A percentile compares a stretch with the other conserved stretches of the same genome.
Evolutionary conservation across 2,113 vertebrate genomes (phyloP).

Genomic region (Labeo catla): DNA sequence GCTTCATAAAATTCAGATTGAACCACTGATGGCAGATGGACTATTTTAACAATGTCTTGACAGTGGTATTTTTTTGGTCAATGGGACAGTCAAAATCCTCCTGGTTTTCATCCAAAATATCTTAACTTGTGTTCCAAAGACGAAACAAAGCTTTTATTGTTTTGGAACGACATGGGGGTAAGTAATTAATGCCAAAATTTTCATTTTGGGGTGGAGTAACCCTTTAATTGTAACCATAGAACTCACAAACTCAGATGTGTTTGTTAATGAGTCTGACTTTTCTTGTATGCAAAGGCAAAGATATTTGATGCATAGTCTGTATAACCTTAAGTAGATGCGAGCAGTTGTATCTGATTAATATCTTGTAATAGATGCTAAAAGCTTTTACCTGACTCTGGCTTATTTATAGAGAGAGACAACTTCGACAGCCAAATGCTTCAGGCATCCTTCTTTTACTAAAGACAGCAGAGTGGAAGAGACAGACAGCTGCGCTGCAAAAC

Average conservation of each 20-base stretch:
- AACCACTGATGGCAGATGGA: too few species aligned
- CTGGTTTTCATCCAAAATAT: too few species aligned
- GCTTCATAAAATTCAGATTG: too few species aligned
- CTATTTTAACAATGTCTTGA: too few species aligned
- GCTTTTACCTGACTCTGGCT: slow-evolving; percentile 15
- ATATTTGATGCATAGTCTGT: neutral
- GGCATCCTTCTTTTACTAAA: neutral
- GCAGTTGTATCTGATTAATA: neutral
- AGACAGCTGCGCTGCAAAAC: neutral
- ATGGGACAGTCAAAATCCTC: too few species aligned
- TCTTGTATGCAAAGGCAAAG: neutral
- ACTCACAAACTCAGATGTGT: neutral
- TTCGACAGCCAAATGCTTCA: neutral
- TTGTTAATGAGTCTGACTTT: neutral
- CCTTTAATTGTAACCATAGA: neutral
- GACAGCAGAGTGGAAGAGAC: neutral
- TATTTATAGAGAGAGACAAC: neutral
- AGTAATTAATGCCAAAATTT: too few species aligned
- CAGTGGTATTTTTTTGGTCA: too few species aligned
- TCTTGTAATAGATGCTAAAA: neutral
- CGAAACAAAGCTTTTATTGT: too few species aligned
- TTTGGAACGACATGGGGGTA: too few species aligned
- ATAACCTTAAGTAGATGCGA: neutral
- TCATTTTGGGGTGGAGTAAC: too few species aligned
- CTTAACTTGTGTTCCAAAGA: too few species aligned